These are phyloP conservation scores for Turnix velox DNA, from an alignment of 2,113 vertebrate species.

Conservation along the genomic window DNA sequence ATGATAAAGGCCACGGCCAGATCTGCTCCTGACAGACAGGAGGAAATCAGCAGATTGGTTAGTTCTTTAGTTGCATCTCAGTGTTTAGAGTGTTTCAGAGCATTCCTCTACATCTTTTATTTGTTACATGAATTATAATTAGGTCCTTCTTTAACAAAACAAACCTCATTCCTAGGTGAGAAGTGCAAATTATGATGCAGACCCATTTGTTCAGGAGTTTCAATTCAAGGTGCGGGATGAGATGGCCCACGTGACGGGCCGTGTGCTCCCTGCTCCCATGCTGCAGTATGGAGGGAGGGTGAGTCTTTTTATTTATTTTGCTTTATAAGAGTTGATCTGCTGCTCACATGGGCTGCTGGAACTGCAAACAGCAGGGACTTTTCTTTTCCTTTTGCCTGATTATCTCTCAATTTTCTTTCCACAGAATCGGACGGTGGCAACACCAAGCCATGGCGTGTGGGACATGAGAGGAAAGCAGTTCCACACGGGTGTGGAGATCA, in stretches of 20 bases:
- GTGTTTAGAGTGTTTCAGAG: too few relatives aligned
- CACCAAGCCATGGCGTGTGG: constrained; percentile 97
- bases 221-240: constrained; percentile 97
- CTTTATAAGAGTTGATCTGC: background rate
- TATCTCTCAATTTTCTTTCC: constrained; percentile 34
- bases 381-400: background rate
- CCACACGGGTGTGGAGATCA: constrained; percentile 97
- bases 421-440: constrained; percentile 97
- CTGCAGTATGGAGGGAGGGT: constrained; percentile 98
- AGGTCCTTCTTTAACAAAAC: background rate
- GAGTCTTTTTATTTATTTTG: constrained; percentile 56
- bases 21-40: constrained; percentile 95
- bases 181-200: constrained; percentile 97
- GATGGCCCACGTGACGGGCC: constrained; percentile 97
- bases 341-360: accelerated
- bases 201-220: constrained; percentile 97
- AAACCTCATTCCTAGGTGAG: constrained; percentile 81
- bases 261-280: constrained; percentile 97
- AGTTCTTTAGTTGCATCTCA: constrained; percentile 39
- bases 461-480: constrained; percentile 99
- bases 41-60: constrained; percentile 97
- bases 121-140: background rate
- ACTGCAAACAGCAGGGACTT: background rate
- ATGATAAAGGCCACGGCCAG: constrained; percentile 99
- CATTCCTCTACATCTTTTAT: background rate